Conservation (phyloP, 1,140 invertebrate species). For the Drosophila mayri region DNA sequence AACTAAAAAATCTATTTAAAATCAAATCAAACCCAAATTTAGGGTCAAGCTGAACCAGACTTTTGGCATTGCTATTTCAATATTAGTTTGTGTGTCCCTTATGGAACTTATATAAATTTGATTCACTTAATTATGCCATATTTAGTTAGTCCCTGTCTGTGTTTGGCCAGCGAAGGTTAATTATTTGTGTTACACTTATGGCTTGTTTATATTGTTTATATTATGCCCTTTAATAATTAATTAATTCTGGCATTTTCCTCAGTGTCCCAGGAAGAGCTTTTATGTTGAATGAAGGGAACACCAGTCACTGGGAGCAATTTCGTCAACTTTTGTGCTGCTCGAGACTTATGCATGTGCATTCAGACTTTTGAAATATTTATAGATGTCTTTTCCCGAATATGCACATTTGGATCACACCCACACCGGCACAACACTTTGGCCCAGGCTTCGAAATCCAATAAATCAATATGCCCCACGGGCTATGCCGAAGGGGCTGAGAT, state of each 20-base stretch:
- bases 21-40: background rate
- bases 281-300: background rate
- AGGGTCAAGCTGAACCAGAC: background rate
- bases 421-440: slow-evolving; percentile 2
- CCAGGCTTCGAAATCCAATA: slow-evolving; percentile 43
- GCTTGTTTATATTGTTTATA: background rate
- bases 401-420: slow-evolving; percentile 19
- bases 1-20: background rate
- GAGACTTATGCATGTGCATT: slow-evolving; percentile 12
- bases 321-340: slow-evolving; percentile 9
- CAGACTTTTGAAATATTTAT: slow-evolving; percentile 26
- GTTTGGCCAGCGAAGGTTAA: slow-evolving; percentile 1
- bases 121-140: slow-evolving; percentile 7
- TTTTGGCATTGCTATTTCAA: too few species aligned
- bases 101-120: background rate
- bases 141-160: slow-evolving; percentile 2
- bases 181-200: slow-evolving; percentile 12
- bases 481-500: slow-evolving; percentile 41
- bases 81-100: background rate
- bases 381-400: slow-evolving; percentile 10
- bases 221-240: too few species aligned
- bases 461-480: slow-evolving; percentile 49
- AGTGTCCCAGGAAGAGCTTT: slow-evolving; percentile 6
- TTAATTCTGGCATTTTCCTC: slow-evolving; percentile 6
- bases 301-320: background rate